These are phyloP conservation scores for Cuniculus paca DNA, from an alignment of 2,797 vertebrate species.

Conservation along the genomic window DNA sequence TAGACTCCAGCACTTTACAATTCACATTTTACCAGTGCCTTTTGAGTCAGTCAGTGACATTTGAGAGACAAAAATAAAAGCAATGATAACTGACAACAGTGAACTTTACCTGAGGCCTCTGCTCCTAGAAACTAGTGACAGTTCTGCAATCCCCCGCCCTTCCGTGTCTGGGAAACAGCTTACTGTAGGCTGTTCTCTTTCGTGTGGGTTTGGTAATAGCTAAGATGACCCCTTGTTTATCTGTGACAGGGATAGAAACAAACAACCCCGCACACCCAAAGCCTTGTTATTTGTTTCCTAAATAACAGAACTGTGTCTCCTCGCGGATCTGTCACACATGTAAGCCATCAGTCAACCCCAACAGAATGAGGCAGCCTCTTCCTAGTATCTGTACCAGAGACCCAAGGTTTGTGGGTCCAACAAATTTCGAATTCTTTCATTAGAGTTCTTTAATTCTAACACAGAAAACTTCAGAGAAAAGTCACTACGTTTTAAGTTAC, in stretches of 20 bases:
- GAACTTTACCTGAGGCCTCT: not conserved
- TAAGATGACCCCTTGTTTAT: not conserved
- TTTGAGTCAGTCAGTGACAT: conserved; percentile 13
- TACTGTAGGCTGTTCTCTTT: not conserved
- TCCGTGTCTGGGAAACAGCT: not conserved
- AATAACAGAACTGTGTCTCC: not conserved
- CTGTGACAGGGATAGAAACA: not conserved
- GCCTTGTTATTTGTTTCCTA: not conserved
- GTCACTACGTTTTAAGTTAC: not conserved
- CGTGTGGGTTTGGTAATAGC: not conserved
- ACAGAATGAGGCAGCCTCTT: not conserved
- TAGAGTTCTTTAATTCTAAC: not conserved
- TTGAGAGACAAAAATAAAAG: conserved; percentile 45
- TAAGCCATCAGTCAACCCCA: not conserved
- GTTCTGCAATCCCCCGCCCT: not conserved
- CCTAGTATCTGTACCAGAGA: not conserved
- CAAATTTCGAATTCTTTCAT: not conserved
- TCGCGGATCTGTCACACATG: not conserved
- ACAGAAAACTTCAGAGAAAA: not conserved
- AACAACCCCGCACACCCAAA: not conserved
- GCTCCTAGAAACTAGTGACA: not conserved
- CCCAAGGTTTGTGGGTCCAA: not conserved
- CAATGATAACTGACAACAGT: not conserved
- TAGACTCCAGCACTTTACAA: not conserved
- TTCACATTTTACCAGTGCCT: not conserved